Conservation (phyloP, 2,797 vertebrate genomes). For the Pempheris klunzingeri region DNA sequence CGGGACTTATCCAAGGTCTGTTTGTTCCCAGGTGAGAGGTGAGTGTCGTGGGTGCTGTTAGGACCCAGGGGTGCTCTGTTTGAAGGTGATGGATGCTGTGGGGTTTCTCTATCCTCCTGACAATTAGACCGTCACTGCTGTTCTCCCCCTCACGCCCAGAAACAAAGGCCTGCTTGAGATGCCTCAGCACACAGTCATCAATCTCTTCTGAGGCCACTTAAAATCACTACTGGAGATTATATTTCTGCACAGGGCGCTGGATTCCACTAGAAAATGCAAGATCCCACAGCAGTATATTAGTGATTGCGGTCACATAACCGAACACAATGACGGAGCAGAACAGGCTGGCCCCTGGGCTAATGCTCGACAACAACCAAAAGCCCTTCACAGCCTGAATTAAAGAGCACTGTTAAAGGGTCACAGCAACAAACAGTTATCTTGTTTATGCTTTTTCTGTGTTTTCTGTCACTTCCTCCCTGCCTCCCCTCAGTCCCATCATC, state of each 20-base stretch:
- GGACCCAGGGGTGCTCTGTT: conserved; percentile 50
- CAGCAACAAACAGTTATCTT: conserved; percentile 47
- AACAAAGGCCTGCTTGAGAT: conserved; percentile 56
- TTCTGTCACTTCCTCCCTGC: conserved; percentile 25
- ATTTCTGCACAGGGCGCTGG: conserved; percentile 47
- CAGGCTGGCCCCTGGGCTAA: conserved; percentile 39
- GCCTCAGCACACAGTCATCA: conserved; percentile 60
- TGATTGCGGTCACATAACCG: conserved; percentile 60
- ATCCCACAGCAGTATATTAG: conserved; percentile 37
- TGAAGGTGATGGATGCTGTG: conserved; percentile 72
- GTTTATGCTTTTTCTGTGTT: conserved; percentile 47
- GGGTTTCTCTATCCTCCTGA: conserved; percentile 61
- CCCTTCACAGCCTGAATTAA: conserved; percentile 34
- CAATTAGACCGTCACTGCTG: conserved; percentile 64
- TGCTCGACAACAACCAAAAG: conserved; percentile 32
- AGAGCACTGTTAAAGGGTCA: conserved; percentile 53
- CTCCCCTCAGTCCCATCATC: background rate
- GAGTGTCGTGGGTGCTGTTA: conserved; percentile 31
- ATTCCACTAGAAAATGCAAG: conserved; percentile 45
- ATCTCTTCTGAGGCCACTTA: conserved; percentile 67
- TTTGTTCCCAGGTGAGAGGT: conserved; percentile 49
- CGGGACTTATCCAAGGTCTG: conserved; percentile 30
- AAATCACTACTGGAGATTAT: conserved; percentile 52
- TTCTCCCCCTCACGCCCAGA: conserved; percentile 30
- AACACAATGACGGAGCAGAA: conserved; percentile 59